Conservation (phyloP, 2,113 vertebrate genomes). For the Henicopernis longicauda region DNA sequence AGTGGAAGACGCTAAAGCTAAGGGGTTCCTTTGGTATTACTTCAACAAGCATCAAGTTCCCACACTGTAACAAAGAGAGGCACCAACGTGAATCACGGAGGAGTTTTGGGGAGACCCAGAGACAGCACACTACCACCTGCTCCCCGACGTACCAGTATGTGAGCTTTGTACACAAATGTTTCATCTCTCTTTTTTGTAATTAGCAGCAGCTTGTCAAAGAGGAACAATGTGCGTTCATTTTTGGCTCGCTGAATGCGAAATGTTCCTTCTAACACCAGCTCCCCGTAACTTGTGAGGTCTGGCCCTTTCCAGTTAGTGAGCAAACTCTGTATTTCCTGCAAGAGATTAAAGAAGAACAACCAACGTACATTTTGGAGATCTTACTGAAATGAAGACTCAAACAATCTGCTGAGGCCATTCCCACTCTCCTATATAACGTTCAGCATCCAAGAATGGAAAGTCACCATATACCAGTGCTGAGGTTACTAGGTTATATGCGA, state of each 20-base stretch:
- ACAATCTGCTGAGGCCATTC: background rate
- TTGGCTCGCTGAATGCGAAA: constrained; percentile 96
- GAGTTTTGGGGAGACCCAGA: background rate
- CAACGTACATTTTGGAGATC: background rate
- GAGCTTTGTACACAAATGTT: constrained; percentile 91
- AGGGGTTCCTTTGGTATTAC: constrained; percentile 95
- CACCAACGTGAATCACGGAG: background rate
- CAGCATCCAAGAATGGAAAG: background rate
- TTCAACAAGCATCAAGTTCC: constrained; percentile 98
- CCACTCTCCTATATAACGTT: background rate
- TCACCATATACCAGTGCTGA: background rate
- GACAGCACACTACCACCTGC: background rate
- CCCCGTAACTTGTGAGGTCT: constrained; percentile 93
- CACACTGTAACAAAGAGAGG: constrained; percentile 79
- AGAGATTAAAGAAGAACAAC: background rate
- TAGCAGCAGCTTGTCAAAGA: constrained; percentile 93
- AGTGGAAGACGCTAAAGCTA: constrained; percentile 97
- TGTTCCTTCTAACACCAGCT: constrained; percentile 93
- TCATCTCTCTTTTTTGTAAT: constrained; percentile 97
- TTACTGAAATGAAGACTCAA: background rate
- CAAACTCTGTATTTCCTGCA: constrained; percentile 95
- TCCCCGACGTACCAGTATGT: constrained; percentile 85
- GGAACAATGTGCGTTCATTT: constrained; percentile 93
- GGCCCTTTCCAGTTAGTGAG: constrained; percentile 98
- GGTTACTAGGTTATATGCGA: background rate